Evolutionary conservation across 1,140 invertebrate genomes (phyloP), one percentile per base, ranked within the genome.

Genomic region (Homalodisca vitripennis): DNA sequence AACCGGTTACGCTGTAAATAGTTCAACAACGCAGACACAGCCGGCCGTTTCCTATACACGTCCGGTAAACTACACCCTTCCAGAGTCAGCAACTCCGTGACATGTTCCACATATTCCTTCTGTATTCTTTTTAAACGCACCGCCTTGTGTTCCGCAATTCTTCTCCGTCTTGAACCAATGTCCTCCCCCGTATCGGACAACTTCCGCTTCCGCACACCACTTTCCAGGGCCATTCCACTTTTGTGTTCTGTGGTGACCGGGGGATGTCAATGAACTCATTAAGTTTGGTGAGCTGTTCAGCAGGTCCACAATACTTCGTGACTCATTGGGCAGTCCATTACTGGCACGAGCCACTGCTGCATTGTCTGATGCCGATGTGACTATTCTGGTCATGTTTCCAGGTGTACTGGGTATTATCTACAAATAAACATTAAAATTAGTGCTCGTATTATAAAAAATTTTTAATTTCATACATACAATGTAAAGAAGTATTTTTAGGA

Each of bases 1-100:
- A 74, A 65, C n/a, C 57, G 69, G 66, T 71, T 62, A 6, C 57
- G 66, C 26, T 68, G 64, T 27, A 74, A 62, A 64, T 68, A 73
- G 57, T 47, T 71, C 31, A 70, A 20, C 27, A 73, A 47, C 26
- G 63, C 65, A 2, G 68, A 32, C 14, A 48, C 17, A 67, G 71
- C 60, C 13, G 70, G 63, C 27, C 68, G 31, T 34, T 72, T 68
- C 6, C 73, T 48, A 67, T 72, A 73, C n/a, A 63, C 57, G 13
- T 69, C 51, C 32, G 20, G 1, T n/a, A 67, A 47, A 53, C 27
- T 30, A 51, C 27, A 48, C 22, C 26, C 48, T 20, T 53, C 41
- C 29, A 48, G 27, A 48, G 46, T 51, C 20, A 67, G 29, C 48
- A 30, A 6, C 51, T 67, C 27, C 1, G 41, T 20, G 2, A 51